Evolutionary conservation across 2,888 invertebrate genomes (phyloP), one percentile per base, ranked within the genome.

Genomic region (Tachina lurida): DNA sequence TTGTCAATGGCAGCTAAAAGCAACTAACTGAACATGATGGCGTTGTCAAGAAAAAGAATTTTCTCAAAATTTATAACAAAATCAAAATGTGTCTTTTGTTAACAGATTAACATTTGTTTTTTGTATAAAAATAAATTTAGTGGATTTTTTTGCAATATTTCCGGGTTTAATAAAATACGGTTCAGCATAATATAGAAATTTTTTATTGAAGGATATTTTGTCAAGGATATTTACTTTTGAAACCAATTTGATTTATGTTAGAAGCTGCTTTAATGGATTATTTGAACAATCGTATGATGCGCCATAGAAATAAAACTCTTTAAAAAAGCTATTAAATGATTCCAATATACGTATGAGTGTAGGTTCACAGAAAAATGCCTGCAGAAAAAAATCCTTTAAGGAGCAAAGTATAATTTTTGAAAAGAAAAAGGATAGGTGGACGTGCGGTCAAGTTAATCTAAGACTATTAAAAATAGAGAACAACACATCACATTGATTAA

Each of bases 1-100:
- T 86, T 86, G 82, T 86, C 86, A 86, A 47, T 12, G 39, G 39
- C 62, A 79, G 68, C 56, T 49, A 43, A 65, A 74, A 78, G 31
- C 58, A 78, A 62, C 19, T 31, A 31, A 31, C 45, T 45, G 65
- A 47, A 58, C 15, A 63, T 71, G 58, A 63, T 71, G 58, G 70
- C 17, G 54, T 75, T 84, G 84, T 76, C 71, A 80, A 71, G 49
- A 52, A 75, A n/a, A 52, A 75, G 76, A 45, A 45, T 60, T 60
- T 65, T 71, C 17, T 41, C 9, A 31, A 65, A 67, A 80, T 60
- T 39, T 52, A 10, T n/a, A 73, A 39, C 13, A 17, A 49, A 49
- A 67, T 52, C 39, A 65, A 39, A 15, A 10, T 17, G 41, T 62
- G 10, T 39, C n/a, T 41, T 60, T 43, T 43, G 17, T 17, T 62